Base-by-base conservation (phyloP, 2,888 invertebrate genomes). In the Caenorhabditis doughertyi region DNA sequence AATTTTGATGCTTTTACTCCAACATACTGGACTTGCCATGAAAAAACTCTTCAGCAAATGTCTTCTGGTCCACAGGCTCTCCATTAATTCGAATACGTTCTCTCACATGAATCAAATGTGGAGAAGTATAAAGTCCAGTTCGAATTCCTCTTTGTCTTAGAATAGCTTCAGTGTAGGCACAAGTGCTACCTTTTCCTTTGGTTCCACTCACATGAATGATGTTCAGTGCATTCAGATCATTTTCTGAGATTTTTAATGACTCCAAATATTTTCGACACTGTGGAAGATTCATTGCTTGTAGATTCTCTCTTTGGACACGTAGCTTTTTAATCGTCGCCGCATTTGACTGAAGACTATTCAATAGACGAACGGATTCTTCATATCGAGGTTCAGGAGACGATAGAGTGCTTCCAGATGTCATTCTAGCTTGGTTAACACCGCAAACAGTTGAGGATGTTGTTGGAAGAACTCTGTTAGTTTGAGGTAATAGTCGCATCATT, bases 151-250 rank as follows among this genome's bases (percentile, higher is more conserved):
- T 95, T 27, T 94, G 93, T 0, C 96, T 94, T 11, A 99, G 93
- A 82, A 99, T 96, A 0, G 95, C 95, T 92, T 99, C 99, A 85
- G 95, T 95, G 92, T 96, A 95, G 0, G 97, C 97, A 92, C 97
- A 97, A 0, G 97, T 97, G 21, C 97, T 97, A 2, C 94, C 94
- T 94, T 99, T 99, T 67, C 98, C 99, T 93, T 99, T 99, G 0
- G 98, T 98, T 11, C 99, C 99, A 80, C 96, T 95, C 7, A 99
- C 95, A 93, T 99, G 99, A 90, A 99, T 96, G 51, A 97, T 94
- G 70, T 96, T 95, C 58, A 92, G 74, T 3, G 62, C 23, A 65
- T 91, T 87, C 21, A 91, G 65, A n/a, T 89, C 71, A 18, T 83
- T 68, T 25, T 77, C 83, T 35, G 76, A 49, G n/a, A 88, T 84